phyloP scores from a whole-genome alignment of 2,888 invertebrate genomes.

The Philereme transversata region DNA sequence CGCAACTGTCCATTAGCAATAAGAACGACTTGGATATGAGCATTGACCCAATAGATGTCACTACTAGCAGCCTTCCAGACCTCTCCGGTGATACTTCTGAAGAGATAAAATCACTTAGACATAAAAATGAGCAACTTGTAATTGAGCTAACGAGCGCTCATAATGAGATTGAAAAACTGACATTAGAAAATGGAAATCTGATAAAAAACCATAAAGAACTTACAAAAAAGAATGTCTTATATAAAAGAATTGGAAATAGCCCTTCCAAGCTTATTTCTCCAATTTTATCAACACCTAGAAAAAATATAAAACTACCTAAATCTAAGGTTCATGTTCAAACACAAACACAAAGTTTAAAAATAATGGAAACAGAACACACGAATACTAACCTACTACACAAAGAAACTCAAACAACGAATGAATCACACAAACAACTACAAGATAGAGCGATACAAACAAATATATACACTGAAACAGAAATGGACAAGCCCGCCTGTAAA shows the following conservation, averaged over 20 bases:
- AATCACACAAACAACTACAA: background rate
- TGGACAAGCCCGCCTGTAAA: background rate
- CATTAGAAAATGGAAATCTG: background rate
- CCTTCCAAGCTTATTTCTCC: background rate
- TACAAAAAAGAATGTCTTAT: background rate
- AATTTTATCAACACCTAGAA: background rate
- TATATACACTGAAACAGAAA: background rate
- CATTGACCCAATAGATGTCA: background rate
- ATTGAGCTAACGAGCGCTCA: background rate
- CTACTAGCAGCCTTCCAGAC: background rate
- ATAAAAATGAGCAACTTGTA: background rate
- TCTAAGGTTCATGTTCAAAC: background rate
- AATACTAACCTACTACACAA: background rate
- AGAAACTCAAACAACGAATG: background rate
- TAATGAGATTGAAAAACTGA: background rate
- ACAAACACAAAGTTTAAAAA: background rate
- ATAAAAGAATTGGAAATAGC: background rate
- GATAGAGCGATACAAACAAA: background rate
- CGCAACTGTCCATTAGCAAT: background rate
- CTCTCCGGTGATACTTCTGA: background rate
- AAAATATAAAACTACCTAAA: background rate
- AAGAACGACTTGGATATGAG: background rate
- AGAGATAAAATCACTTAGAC: background rate
- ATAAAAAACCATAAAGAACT: background rate
- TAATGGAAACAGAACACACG: background rate